Percentiles rank a stretch among this genome's conserved stretches.
phyloP scores from a whole-genome alignment of 92 coral and sea anemone species.

The Plumapathes pennacea region DNA sequence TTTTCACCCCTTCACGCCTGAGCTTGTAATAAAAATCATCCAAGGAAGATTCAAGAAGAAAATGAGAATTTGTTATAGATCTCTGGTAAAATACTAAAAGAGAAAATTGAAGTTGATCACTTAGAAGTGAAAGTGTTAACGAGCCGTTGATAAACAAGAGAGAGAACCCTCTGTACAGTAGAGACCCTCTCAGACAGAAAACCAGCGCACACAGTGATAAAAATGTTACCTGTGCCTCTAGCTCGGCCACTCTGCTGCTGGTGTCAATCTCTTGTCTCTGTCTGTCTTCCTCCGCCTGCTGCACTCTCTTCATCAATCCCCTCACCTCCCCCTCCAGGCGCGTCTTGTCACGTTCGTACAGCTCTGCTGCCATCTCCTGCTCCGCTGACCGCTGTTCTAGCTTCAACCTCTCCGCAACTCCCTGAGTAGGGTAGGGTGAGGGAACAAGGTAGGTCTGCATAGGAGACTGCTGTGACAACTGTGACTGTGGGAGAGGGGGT shows the following conservation, averaged over 20 bases:
- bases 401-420: constrained; percentile 42
- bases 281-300: constrained; percentile 54
- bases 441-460: constrained; percentile 9
- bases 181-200: too few species aligned
- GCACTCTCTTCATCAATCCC: constrained; percentile 69
- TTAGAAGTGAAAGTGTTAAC: background rate
- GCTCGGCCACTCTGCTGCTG: constrained; percentile 62
- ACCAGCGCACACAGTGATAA: too few species aligned
- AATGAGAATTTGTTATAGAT: too few species aligned
- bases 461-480: constrained; percentile 13
- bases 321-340: constrained; percentile 73
- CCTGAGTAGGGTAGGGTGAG: constrained; percentile 13
- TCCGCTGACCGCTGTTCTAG: too few species aligned
- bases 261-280: constrained; percentile 65
- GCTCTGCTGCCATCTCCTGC: constrained; percentile 54
- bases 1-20: too few species aligned
- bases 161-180: too few species aligned
- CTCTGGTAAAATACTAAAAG: too few species aligned
- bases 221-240: constrained; percentile 73
- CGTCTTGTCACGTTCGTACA: constrained; percentile 41
- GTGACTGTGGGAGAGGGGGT: constrained; percentile 11
- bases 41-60: too few species aligned
- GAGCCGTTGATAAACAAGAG: too few species aligned
- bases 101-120: background rate
- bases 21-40: too few species aligned